Percentiles rank a stretch among this genome's conserved stretches.
phyloP scores from a whole-genome alignment of 1,140 invertebrate species.

The Drosophila simulans region DNA sequence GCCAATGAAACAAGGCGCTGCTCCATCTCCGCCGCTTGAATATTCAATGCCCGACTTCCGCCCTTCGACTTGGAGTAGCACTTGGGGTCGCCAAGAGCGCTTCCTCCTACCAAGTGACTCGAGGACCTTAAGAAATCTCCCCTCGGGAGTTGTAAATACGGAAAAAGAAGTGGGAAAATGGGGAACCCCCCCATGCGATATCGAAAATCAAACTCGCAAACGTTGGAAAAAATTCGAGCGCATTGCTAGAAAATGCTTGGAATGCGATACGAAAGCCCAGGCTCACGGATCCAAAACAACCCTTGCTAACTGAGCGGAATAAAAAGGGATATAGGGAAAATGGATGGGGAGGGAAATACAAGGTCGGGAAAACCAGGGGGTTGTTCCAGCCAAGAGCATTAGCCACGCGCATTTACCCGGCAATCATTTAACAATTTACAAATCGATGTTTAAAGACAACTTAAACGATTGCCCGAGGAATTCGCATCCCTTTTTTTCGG shows the following conservation, averaged over 20 bases:
- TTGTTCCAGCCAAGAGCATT: constrained; percentile 47
- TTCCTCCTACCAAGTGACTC: constrained; percentile 22
- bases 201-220: constrained; percentile 51
- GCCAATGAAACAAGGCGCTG: constrained; percentile 61
- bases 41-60: constrained; percentile 79
- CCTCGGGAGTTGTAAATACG: constrained; percentile 18
- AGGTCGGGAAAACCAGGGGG: constrained; percentile 14
- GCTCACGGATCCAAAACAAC: constrained; percentile 50
- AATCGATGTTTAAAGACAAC: constrained; percentile 80
- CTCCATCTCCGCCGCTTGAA: constrained; percentile 54
- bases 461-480: constrained; percentile 27
- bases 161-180: not conserved
- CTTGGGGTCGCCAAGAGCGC: constrained; percentile 61
- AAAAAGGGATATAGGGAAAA: constrained; percentile 6
- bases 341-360: not conserved
- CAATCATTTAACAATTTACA: constrained; percentile 84
- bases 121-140: constrained; percentile 14
- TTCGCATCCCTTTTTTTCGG: constrained; percentile 21
- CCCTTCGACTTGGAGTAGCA: constrained; percentile 56
- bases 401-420: constrained; percentile 76
- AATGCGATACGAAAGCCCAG: constrained; percentile 57
- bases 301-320: constrained; percentile 58
- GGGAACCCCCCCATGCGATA: constrained; percentile 13
- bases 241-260: constrained; percentile 69
- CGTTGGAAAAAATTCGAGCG: constrained; percentile 62